Base-by-base conservation (phyloP, 1,140 invertebrate genomes). In the Planococcus citri region DNA sequence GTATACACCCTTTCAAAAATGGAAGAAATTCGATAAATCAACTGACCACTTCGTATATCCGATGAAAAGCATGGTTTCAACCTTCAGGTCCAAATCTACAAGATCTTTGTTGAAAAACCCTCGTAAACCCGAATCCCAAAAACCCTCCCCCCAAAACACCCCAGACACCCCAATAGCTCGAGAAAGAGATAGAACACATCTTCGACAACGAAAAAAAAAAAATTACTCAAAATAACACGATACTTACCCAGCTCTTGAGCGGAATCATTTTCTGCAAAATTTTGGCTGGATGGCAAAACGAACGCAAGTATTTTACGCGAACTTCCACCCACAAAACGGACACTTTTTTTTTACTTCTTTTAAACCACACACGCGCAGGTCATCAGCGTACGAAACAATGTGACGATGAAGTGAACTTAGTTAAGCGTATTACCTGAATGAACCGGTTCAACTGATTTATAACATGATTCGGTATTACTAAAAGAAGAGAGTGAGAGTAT, bases 371-470 rank as follows among this genome's bases (percentile, higher is more conserved):
- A 64, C 60, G 60, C 60, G 60, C 60, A 64, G 60, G 60, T 64
- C 60, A 64, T 64, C 10, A 64, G 60, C 60, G 25, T 64, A 64
- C 60, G 24, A 64, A 64, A 64, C 60, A 64, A 64, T 64, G n/a
- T n/a, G 60, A 64, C 20, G 10, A 20, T 64, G 60, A 64, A 64
- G 60, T 64, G 8, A 64, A 64, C 60, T 64, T 64, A 64, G 60
- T 64, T 64, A 64, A 64, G 60, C 60, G 60, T 64, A 64, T 64
- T 64, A 64, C 22, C 60, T 25, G 60, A 64, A 64, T 64, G 60
- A 64, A 64, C 60, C 60, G 60, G 60, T 64, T 25, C 60, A 25
- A 64, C 60, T 27, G 60, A 64, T 64, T 64, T 64, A 64, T 64
- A 64, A 64, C 60, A 64, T 25, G 10, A 20, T 64, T 25, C n/a